Percentiles rank a stretch among this genome's conserved stretches.
Conservation (phyloP, 2,113 vertebrate genomes). For the Python bivittatus region DNA sequence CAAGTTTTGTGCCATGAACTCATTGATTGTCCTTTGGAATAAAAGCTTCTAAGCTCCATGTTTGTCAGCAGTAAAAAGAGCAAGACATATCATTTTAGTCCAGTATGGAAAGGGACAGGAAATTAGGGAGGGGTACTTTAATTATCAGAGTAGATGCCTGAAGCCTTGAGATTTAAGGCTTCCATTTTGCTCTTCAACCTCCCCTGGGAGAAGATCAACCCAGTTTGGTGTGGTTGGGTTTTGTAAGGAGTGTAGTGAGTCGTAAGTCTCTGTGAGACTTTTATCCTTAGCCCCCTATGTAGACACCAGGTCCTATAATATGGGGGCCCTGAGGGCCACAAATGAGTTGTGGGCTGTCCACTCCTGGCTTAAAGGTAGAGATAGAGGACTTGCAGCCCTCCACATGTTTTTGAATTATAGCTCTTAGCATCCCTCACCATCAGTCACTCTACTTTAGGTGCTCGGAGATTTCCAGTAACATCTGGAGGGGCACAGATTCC, state of each 20-base stretch:
- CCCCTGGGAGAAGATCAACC: not conserved
- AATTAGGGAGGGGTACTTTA: not conserved
- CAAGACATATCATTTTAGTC: not conserved
- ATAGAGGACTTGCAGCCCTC: not conserved
- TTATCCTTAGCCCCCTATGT: not conserved
- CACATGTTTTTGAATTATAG: not conserved
- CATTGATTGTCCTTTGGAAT: not conserved
- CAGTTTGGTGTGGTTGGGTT: not conserved
- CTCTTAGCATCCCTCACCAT: not conserved
- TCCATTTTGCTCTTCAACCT: not conserved
- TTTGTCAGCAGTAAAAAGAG: not conserved
- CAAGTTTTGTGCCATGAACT: not conserved
- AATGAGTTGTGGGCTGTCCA: not conserved
- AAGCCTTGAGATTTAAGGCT: not conserved
- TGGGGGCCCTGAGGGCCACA: not conserved
- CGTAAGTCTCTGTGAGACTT: not conserved
- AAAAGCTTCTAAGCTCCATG: not conserved
- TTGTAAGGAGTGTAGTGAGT: not conserved
- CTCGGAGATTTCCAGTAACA: not conserved
- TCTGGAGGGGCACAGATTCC: not conserved
- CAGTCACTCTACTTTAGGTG: not conserved
- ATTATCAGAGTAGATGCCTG: not conserved
- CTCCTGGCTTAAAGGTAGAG: not conserved
- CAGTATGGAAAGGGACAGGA: not conserved
- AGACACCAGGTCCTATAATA: not conserved